These are phyloP conservation scores for Propithecus deckenii DNA, from an alignment of 2,797 vertebrate genomes.

Conservation along the genomic window DNA sequence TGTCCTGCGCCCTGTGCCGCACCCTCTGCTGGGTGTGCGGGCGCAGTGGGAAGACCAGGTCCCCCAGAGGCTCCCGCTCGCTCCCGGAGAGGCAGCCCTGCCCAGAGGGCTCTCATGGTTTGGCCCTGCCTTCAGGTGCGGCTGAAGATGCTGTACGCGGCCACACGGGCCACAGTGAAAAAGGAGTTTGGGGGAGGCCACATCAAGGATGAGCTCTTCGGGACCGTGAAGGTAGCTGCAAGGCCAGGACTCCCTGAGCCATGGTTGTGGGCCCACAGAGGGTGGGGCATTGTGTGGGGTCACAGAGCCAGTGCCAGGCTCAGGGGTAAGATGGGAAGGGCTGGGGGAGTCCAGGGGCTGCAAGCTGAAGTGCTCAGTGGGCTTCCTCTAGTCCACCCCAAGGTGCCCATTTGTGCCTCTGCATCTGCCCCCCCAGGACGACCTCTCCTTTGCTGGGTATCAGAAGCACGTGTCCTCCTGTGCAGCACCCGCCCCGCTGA, in stretches of 20 bases:
- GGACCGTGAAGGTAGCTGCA: conserved; percentile 91
- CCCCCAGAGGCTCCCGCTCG: neutral
- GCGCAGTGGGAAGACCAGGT: accelerated
- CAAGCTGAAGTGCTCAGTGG: neutral
- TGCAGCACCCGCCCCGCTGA: conserved; percentile 93
- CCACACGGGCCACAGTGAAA: conserved; percentile 97
- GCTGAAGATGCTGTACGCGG: conserved; percentile 99
- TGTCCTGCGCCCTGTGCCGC: accelerated
- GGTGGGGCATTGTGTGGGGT: neutral
- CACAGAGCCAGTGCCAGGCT: neutral
- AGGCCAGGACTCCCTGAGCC: neutral
- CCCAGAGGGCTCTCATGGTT: neutral
- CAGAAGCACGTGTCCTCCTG: conserved; percentile 92
- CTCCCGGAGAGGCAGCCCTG: neutral
- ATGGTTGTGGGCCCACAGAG: neutral
- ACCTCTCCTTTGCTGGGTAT: conserved; percentile 95
- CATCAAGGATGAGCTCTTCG: conserved; percentile 97
- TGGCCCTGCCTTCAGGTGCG: conserved; percentile 89
- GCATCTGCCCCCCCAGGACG: conserved; percentile 89
- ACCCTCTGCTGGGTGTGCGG: neutral
- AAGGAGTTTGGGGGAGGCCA: conserved; percentile 98
- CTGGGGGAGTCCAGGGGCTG: neutral
- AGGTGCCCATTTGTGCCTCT: neutral
- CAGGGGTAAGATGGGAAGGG: neutral
- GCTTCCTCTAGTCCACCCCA: neutral